These are phyloP conservation scores for Lytechinus variegatus DNA, from an alignment of 35 echinoderm and acorn worm genomes.

Conservation along the genomic window DNA sequence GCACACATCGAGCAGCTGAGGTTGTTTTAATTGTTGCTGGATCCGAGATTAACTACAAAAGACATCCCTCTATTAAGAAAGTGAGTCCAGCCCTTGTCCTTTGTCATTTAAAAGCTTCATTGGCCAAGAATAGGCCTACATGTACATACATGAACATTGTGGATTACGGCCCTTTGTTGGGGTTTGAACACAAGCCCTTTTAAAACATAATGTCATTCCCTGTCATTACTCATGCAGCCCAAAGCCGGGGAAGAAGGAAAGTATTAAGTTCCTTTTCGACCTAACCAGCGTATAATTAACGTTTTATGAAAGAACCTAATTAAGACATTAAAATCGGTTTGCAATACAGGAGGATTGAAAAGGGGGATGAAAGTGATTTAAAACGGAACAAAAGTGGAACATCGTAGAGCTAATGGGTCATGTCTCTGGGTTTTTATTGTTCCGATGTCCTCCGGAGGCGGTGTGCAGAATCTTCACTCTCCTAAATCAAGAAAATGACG, in stretches of 20 bases:
- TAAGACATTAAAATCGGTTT: not conserved
- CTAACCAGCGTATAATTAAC: not conserved
- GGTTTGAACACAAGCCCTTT: not conserved
- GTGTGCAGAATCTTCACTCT: not conserved
- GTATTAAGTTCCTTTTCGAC: not conserved
- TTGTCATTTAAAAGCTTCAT: not conserved
- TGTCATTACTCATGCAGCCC: not conserved
- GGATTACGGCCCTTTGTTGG: not conserved
- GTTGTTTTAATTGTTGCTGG: not conserved
- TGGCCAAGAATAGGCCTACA: not conserved
- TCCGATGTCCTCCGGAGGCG: not conserved
- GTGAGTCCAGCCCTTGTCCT: not conserved
- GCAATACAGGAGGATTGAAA: not conserved
- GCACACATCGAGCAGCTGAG: not conserved
- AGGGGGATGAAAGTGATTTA: not conserved
- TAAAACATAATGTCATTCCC: too few species aligned
- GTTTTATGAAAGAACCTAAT: not conserved
- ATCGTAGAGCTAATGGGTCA: not conserved
- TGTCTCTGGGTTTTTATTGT: not conserved
- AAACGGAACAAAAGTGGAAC: not conserved
- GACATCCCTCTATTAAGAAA: not conserved
- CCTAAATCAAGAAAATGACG: not conserved
- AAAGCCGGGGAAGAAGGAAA: not conserved
- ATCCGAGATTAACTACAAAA: not conserved
- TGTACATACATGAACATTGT: not conserved